Evolutionary conservation across 2,797 vertebrate genomes (phyloP).

Genomic region (Triplophysa yarkandensis): DNA sequence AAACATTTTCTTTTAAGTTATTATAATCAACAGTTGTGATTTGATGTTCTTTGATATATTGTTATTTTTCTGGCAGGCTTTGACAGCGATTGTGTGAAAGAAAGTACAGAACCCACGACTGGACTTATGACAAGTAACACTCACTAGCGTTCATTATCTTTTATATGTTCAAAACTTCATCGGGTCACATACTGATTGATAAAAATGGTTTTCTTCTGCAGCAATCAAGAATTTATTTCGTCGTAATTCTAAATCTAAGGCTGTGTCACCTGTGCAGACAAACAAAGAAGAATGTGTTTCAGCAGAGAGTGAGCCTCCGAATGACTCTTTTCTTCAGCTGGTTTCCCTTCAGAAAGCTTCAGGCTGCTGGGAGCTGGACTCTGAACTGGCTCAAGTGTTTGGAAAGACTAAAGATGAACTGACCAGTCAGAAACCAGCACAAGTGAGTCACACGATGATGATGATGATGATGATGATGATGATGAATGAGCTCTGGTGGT

Average conservation of each 20-base stretch:
- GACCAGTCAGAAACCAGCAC: conserved; percentile 57
- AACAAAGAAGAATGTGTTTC: neutral
- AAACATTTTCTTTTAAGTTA: too few relatives aligned
- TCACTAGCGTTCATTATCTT: too few relatives aligned
- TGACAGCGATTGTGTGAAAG: too few relatives aligned
- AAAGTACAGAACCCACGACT: too few relatives aligned
- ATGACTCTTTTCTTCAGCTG: conserved; percentile 66
- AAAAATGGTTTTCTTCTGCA: neutral
- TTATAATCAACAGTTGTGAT: too few relatives aligned
- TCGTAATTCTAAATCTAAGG: neutral
- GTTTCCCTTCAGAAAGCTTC: conserved; percentile 77
- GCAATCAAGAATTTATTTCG: neutral
- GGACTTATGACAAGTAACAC: too few relatives aligned
- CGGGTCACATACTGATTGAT: too few relatives aligned
- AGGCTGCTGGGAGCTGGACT: conserved; percentile 74
- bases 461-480: too few relatives aligned
- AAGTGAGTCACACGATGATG: conserved; percentile 59
- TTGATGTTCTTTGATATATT: too few relatives aligned
- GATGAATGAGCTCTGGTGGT: neutral
- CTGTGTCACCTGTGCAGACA: neutral
- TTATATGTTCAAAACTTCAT: neutral
- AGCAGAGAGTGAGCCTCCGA: neutral
- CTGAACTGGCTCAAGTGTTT: conserved; percentile 65
- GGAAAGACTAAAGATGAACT: conserved; percentile 65
- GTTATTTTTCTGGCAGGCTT: too few relatives aligned